Conservation (phyloP, 2,113 vertebrate genomes). For the Thomomys bottae region DNA sequence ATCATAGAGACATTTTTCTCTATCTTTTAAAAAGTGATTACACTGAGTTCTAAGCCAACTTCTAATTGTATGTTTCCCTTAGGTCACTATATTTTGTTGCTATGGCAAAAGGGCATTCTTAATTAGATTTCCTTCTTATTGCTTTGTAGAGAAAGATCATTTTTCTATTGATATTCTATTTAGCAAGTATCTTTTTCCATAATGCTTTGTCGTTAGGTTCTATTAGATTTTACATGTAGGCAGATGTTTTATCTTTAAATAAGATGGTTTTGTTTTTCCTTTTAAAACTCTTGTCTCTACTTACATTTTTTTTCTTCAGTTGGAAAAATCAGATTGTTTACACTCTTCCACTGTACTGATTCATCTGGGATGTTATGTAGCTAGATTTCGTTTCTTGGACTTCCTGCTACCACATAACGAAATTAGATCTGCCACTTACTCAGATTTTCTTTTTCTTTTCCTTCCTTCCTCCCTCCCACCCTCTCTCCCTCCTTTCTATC, state of each 20-base stretch:
- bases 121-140: constrained; percentile 52
- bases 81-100: constrained; percentile 22
- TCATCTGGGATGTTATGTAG: not conserved
- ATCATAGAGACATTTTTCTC: not conserved
- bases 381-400: not conserved
- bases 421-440: not conserved
- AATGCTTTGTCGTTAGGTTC: not conserved
- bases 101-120: constrained; percentile 40
- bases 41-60: not conserved
- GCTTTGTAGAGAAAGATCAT: constrained; percentile 38
- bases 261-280: constrained; percentile 15
- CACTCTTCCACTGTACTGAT: not conserved
- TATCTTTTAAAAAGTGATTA: not conserved
- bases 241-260: constrained; percentile 45
- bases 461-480: not conserved
- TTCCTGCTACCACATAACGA: not conserved
- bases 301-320: not conserved
- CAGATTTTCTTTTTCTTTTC: not conserved
- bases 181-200: not conserved
- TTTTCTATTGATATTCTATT: constrained; percentile 54
- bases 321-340: not conserved
- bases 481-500: not conserved
- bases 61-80: constrained; percentile 37
- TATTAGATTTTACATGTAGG: constrained; percentile 15
- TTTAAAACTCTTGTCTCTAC: not conserved